Percentiles rank a stretch among this genome's conserved stretches.
phyloP scores from a whole-genome alignment of 2,113 vertebrate genomes.

The Parus major region DNA sequence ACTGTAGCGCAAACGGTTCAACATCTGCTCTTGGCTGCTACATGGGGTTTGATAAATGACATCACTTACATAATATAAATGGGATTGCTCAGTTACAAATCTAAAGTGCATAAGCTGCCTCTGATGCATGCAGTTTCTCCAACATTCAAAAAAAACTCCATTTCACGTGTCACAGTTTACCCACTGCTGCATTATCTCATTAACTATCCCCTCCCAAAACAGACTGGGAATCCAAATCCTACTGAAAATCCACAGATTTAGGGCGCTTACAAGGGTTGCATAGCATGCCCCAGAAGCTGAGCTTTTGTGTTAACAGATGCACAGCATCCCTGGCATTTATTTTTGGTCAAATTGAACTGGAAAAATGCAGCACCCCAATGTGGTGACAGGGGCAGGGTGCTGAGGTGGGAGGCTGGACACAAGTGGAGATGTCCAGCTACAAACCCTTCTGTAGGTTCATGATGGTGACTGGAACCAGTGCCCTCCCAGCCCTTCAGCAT shows the following conservation, averaged over 20 bases:
- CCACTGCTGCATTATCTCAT: conserved; percentile 27
- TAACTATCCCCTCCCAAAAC: conserved; percentile 3
- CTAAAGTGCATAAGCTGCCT: conserved; percentile 17
- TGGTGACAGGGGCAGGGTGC: neutral
- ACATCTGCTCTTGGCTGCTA: neutral
- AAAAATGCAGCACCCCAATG: neutral
- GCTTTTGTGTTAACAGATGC: neutral
- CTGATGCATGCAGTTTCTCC: neutral
- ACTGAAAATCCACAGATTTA: conserved; percentile 26
- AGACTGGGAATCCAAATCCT: conserved; percentile 20
- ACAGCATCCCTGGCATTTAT: neutral
- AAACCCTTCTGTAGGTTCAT: neutral
- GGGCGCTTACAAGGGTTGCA: neutral
- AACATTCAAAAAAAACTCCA: neutral
- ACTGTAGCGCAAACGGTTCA: neutral
- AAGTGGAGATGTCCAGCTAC: fast-evolving
- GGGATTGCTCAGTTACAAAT: conserved; percentile 22
- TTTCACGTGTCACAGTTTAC: neutral
- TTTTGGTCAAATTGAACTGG: neutral
- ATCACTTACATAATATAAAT: conserved; percentile 16
- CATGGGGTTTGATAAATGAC: conserved; percentile 20
- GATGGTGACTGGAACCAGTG: fast-evolving
- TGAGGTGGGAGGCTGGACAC: neutral
- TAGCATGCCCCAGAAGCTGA: neutral
- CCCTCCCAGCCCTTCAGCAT: neutral